Conservation (phyloP, 2,888 invertebrate genomes). For the Ptychoptera albimana region DNA sequence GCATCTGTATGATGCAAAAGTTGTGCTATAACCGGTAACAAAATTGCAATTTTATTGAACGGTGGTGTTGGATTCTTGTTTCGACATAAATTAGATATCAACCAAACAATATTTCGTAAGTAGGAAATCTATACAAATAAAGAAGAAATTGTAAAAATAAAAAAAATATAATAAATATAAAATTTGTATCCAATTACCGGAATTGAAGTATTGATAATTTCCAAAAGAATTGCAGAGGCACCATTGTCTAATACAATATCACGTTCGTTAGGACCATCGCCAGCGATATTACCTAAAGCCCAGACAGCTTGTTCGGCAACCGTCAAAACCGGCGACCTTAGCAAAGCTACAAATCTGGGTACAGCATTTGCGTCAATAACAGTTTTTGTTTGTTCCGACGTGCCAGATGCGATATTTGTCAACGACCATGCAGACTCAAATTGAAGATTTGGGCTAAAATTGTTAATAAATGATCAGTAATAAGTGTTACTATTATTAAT, state of each 20-base stretch:
- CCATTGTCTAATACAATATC: slow-evolving; percentile 63
- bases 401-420: slow-evolving; percentile 94
- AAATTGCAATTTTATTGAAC: slow-evolving; percentile 54
- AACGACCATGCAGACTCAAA: slow-evolving; percentile 97
- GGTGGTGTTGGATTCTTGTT: slow-evolving; percentile 86
- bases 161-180: background rate
- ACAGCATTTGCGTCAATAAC: slow-evolving; percentile 79
- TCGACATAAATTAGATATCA: slow-evolving; percentile 84
- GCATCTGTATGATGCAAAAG: slow-evolving; percentile 53
- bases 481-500: background rate
- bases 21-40: slow-evolving; percentile 60
- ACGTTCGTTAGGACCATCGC: slow-evolving; percentile 65
- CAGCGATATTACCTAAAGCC: slow-evolving; percentile 97
- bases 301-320: slow-evolving; percentile 89
- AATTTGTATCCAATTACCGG: slow-evolving; percentile 24
- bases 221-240: slow-evolving; percentile 53
- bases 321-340: slow-evolving; percentile 47
- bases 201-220: slow-evolving; percentile 45
- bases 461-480: slow-evolving; percentile 3
- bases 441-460: slow-evolving; percentile 53
- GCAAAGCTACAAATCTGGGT: slow-evolving; percentile 57
- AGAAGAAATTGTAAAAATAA: slow-evolving; percentile 1
- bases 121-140: slow-evolving; percentile 27
- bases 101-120: slow-evolving; percentile 79
- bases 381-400: slow-evolving; percentile 73